Conservation (phyloP, 2,888 invertebrate species). For the Bombylius major region DNA sequence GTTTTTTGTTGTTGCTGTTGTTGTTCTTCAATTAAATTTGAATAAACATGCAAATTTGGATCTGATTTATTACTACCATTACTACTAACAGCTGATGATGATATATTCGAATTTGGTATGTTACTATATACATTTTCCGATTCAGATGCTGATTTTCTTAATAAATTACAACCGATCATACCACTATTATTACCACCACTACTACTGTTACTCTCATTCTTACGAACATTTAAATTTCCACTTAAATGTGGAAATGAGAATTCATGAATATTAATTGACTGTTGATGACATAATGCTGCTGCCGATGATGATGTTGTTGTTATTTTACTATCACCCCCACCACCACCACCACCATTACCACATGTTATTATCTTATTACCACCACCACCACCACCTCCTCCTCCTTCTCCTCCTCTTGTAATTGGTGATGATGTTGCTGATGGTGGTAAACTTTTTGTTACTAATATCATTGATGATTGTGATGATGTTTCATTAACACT, state of each 20-base stretch:
- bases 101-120: conserved; percentile 23
- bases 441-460: not conserved
- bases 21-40: conserved; percentile 33
- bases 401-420: too few species aligned
- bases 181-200: conserved; percentile 6
- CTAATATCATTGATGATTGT: not conserved
- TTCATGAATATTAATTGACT: not conserved
- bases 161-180: not conserved
- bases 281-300: not conserved
- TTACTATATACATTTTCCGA: conserved; percentile 37
- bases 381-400: too few species aligned
- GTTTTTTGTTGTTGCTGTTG: conserved; percentile 4
- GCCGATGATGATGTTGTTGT: not conserved
- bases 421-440: not conserved
- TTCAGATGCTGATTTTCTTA: conserved; percentile 25
- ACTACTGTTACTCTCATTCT: not conserved
- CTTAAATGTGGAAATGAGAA: not conserved
- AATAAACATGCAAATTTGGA: conserved; percentile 33
- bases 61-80: conserved; percentile 20
- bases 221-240: not conserved
- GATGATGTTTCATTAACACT: not conserved
- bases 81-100: conserved; percentile 6
- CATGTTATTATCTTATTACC: too few species aligned
- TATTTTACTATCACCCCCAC: too few species aligned
- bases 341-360: too few species aligned